A percentile compares a stretch with the other conserved stretches of the same genome.
phyloP scores from a whole-genome alignment of 2,113 vertebrate genomes.

The Mohoua ochrocephala region DNA sequence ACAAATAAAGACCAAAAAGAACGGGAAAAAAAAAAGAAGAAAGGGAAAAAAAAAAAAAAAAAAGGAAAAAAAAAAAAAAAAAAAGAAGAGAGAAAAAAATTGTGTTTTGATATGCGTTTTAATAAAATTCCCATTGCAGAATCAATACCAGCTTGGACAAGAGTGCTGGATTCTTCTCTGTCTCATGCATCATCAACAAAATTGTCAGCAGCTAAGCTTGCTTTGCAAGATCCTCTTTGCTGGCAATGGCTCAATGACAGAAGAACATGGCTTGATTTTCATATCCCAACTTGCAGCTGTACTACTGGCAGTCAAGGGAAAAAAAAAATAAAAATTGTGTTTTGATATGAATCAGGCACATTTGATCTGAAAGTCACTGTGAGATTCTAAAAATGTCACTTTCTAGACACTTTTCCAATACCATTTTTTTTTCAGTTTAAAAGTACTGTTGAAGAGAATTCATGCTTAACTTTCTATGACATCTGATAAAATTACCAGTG shows the following conservation, averaged over 20 bases:
- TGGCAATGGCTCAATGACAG: background rate
- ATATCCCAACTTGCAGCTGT: conserved; percentile 10
- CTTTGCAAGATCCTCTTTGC: background rate
- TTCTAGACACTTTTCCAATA: background rate
- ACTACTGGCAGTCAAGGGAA: background rate
- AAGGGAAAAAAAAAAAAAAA: fast-evolving
- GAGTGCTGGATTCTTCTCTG: background rate
- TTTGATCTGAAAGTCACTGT: background rate
- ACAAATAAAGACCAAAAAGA: background rate
- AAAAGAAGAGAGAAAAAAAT: too few relatives aligned
- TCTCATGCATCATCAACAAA: background rate
- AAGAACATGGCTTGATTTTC: conserved; percentile 19
- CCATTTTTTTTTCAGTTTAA: background rate
- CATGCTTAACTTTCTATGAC: background rate
- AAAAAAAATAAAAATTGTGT: background rate
- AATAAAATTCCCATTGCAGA: background rate
- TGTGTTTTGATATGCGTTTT: too few relatives aligned
- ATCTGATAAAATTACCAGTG: background rate
- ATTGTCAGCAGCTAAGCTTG: background rate
- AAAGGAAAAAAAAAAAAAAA: background rate
- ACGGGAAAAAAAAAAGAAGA: background rate
- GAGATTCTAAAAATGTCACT: background rate
- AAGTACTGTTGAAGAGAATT: background rate
- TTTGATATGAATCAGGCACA: conserved; percentile 4
- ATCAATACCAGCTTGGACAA: background rate